Evolutionary conservation across 2,888 invertebrate genomes (phyloP).

Genomic region (Willowsia nigromaculata): DNA sequence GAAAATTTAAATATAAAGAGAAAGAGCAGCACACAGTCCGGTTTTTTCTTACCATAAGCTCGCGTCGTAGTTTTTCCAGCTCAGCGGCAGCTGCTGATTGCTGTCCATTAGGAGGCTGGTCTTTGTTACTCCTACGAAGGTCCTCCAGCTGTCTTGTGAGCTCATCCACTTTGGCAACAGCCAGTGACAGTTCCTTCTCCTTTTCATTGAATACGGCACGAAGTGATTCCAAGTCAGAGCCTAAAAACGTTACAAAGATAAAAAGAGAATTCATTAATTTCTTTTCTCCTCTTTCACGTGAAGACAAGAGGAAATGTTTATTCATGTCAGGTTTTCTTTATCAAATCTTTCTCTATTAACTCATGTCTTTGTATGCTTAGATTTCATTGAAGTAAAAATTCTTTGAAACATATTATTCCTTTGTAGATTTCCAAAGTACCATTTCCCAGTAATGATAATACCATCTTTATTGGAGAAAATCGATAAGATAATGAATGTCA

Average conservation of each 20-base stretch:
- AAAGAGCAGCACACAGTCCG: neutral
- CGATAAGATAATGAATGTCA: neutral
- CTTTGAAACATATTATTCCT: neutral
- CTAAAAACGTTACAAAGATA: constrained; percentile 81
- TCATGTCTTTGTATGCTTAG: neutral
- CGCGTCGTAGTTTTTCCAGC: constrained; percentile 93
- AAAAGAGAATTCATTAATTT: constrained; percentile 49
- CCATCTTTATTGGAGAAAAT: neutral
- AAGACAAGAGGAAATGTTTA: constrained; percentile 20
- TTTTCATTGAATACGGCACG: constrained; percentile 98
- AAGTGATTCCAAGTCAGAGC: constrained; percentile 97
- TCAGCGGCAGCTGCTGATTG: constrained; percentile 90
- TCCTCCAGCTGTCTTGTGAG: constrained; percentile 96
- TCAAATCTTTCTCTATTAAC: neutral
- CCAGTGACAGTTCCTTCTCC: constrained; percentile 96
- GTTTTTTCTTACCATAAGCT: constrained; percentile 88
- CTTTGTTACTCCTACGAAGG: constrained; percentile 83
- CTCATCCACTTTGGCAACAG: constrained; percentile 98
- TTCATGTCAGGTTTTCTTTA: neutral
- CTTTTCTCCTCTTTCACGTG: neutral
- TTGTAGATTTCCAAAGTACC: neutral
- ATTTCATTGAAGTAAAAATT: too few species aligned
- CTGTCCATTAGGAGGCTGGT: constrained; percentile 77
- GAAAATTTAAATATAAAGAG: neutral
- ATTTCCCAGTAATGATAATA: neutral